phyloP scores from a whole-genome alignment of 2,113 vertebrate species.

The Prochilodus magdalenae region DNA sequence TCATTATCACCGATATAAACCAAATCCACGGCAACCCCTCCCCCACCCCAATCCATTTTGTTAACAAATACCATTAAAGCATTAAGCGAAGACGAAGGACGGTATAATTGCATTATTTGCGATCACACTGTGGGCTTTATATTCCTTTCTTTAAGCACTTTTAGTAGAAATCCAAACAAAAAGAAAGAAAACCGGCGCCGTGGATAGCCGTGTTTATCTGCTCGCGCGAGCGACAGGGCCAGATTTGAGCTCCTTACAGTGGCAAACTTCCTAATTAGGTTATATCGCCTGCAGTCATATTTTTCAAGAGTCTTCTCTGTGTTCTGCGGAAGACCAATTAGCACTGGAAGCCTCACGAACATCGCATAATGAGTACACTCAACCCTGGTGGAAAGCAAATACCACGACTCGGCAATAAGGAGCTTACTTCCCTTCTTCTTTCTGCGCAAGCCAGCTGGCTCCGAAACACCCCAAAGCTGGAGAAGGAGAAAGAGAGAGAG shows the following conservation, averaged over 20 bases:
- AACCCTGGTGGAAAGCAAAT: conserved; percentile 68
- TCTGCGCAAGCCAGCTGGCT: conserved; percentile 68
- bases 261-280: conserved; percentile 72
- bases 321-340: conserved; percentile 69
- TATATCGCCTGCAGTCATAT: conserved; percentile 71
- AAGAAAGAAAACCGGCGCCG: conserved; percentile 26
- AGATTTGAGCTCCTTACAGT: conserved; percentile 63
- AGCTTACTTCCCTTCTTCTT: conserved; percentile 66
- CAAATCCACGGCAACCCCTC: conserved; percentile 44
- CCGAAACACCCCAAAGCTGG: conserved; percentile 58
- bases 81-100: conserved; percentile 41
- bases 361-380: conserved; percentile 67
- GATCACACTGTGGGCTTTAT: conserved; percentile 19
- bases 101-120: conserved; percentile 10
- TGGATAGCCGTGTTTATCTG: conserved; percentile 59
- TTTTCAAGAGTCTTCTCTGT: conserved; percentile 67
- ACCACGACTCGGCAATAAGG: conserved; percentile 68
- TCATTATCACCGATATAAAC: conserved; percentile 43
- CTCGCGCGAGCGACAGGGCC: conserved; percentile 45
- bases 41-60: conserved; percentile 48
- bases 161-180: conserved; percentile 45
- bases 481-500: conserved; percentile 57
- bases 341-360: conserved; percentile 66
- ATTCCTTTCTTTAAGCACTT: background rate
- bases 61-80: conserved; percentile 58